Base-by-base conservation (phyloP, 2,797 vertebrate genomes). In the Liasis olivaceus region DNA sequence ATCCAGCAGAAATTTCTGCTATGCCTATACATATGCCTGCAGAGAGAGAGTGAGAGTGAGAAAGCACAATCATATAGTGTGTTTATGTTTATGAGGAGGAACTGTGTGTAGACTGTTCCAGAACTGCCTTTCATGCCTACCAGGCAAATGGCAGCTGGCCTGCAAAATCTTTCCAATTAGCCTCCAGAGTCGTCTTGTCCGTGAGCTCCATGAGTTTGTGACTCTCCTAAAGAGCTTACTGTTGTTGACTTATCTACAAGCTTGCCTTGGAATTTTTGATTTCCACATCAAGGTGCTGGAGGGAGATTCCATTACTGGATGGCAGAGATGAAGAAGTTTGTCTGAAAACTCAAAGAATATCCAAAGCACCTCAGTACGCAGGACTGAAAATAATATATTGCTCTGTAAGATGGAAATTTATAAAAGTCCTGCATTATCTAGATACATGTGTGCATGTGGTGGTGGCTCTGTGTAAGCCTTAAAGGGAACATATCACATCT, bases 121-220 rank as follows among this genome's bases (percentile, higher is more conserved):
- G 94, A 93, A 92, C 94, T 93, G 91, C 92, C 95, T 96, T 96
- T 94, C 89, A 90, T 91, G 93, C 96, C 96, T 96, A 90, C 94
- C 94, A 94, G 96, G 95, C 93, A 96, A 96, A 96, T 95, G 95
- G 94, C 95, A 96, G 91, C 69, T 93, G 94, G 69, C 90, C 93
- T 96, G 90, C 89, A 28, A 91, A 93, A 54, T 90, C 94, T 95
- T 96, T 96, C 95, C 95, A 96, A 93, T 0, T 0, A 95, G 94
- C 91, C 95, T 96, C 93, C 87, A 94, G 96, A 96, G 94, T 63
- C 90, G 95, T 90, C 24, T 93, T 96, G 94, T 91, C 92, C 90
- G 11, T 47, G 36, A 42, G 1, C 72, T 81, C 36, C 8, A 81
- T 2, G 64, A 93, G 93, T 96, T 95, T 91, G 96, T 93, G 92